These are phyloP conservation scores for Steinernema carpocapsae DNA, from an alignment of 2,888 invertebrate species.

Conservation along the genomic window DNA sequence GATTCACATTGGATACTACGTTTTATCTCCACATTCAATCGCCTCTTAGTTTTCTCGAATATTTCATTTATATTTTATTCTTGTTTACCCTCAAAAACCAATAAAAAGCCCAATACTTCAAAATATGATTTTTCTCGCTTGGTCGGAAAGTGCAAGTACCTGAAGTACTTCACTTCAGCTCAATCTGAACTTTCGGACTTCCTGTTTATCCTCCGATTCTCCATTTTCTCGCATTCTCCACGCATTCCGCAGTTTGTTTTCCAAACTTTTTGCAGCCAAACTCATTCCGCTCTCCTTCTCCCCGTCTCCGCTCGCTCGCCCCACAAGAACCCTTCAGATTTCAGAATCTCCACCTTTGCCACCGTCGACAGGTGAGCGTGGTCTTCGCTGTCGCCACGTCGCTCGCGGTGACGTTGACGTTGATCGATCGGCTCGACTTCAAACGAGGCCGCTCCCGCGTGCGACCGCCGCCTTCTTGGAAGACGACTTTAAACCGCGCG, in stretches of 20 bases:
- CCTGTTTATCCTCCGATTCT: too few relatives aligned
- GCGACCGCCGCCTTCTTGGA: slow-evolving; percentile 10
- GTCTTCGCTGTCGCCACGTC: slow-evolving; percentile 5
- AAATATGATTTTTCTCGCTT: too few relatives aligned
- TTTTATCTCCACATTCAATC: neutral
- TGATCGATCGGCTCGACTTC: slow-evolving; percentile 28
- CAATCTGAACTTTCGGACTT: too few relatives aligned
- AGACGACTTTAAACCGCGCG: slow-evolving; percentile 34
- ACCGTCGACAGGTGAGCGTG: slow-evolving; percentile 28
- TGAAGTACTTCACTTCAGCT: too few relatives aligned
- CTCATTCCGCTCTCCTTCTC: too few relatives aligned
- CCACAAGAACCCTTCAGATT: neutral
- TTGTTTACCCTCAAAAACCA: neutral
- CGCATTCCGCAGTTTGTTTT: too few relatives aligned
- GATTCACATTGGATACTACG: neutral
- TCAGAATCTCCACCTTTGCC: neutral
- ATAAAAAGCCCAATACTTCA: too few relatives aligned
- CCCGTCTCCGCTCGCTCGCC: neutral
- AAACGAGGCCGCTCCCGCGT: slow-evolving; percentile 12
- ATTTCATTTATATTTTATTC: slow-evolving; percentile 21
- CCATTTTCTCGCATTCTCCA: too few relatives aligned
- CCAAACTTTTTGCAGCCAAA: too few relatives aligned
- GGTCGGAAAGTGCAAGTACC: too few relatives aligned
- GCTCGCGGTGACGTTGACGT: slow-evolving; percentile 17
- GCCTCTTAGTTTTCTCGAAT: neutral